Evolutionary conservation across 2,113 vertebrate genomes (phyloP), one percentile per base, ranked within the genome.

Genomic region (Rhodinocichla rosea): DNA sequence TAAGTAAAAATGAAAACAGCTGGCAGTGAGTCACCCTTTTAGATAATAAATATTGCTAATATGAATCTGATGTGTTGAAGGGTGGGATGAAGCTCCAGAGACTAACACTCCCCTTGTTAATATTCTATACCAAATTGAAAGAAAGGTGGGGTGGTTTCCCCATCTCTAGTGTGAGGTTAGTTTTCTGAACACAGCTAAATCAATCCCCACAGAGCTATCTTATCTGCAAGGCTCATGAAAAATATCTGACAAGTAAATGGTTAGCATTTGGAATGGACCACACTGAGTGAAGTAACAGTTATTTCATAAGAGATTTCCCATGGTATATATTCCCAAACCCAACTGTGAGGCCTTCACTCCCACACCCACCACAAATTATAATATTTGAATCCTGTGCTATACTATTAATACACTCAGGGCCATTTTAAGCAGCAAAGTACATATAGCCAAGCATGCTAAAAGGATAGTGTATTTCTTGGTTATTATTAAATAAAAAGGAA

Each of bases 1-100:
- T 91, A 94, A 94, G 89, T 33, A 92, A 95, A 97, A 96, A 82
- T 89, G 85, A 82, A 94, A 95, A 30, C 94, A 95, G 89, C 92
- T 91, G 90, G 95, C 86, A 91, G 39, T 81, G 90, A 90, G 88
- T 94, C 95, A 96, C 70, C 28, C 73, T 89, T 91, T 78, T 73
- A 92, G 78, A 94, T 83, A 82, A 73, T 93, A 96, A 93, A 85
- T 94, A 90, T 64, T 88, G 56, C 85, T 93, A 88, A 94, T 84
- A 92, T 7, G 83, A 90, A 94, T 92, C 83, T 90, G 92, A 90
- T 92, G 86, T 90, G 79, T 78, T 89, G 91, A 87, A 90, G 95
- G 94, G 83, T 89, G 93, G 85, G 83, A 78, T 60, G 64, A 88
- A 81, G 37, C 93, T 92, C 88, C 62, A 87, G 95, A 94, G 96